Percentiles rank a stretch among this genome's conserved stretches.
Evolutionary conservation across 2,888 invertebrate species (phyloP).

Genomic region (Tipula vernalis): DNA sequence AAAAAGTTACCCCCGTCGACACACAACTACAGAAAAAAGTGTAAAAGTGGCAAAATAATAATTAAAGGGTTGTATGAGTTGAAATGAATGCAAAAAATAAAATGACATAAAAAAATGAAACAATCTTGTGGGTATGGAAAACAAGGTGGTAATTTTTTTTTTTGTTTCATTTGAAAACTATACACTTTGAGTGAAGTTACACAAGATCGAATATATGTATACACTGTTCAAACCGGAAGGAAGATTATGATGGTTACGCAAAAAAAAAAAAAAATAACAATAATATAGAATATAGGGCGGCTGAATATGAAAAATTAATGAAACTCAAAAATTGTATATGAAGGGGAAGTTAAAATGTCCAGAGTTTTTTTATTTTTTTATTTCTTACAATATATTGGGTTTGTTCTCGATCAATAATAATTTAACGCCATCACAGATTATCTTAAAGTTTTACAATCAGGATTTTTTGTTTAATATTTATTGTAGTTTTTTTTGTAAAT

Average conservation of each 20-base stretch:
- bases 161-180: neutral
- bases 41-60: neutral
- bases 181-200: neutral
- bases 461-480: neutral
- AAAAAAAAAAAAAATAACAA: neutral
- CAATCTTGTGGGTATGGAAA: neutral
- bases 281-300: no score
- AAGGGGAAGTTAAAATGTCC: neutral
- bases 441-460: neutral
- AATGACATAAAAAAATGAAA: neutral
- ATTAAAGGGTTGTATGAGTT: neutral
- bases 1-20: neutral
- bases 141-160: neutral
- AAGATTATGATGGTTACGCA: neutral
- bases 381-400: neutral
- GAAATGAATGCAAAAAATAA: neutral
- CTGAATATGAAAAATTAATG: neutral
- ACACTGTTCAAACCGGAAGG: neutral
- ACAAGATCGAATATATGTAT: neutral
- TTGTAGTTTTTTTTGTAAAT: neutral
- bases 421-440: neutral
- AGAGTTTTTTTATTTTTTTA: neutral
- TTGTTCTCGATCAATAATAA: neutral
- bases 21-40: neutral
- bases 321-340: neutral